These are phyloP conservation scores for Sorex maritimensis DNA, from an alignment of 2,797 vertebrate genomes.

Conservation along the genomic window DNA sequence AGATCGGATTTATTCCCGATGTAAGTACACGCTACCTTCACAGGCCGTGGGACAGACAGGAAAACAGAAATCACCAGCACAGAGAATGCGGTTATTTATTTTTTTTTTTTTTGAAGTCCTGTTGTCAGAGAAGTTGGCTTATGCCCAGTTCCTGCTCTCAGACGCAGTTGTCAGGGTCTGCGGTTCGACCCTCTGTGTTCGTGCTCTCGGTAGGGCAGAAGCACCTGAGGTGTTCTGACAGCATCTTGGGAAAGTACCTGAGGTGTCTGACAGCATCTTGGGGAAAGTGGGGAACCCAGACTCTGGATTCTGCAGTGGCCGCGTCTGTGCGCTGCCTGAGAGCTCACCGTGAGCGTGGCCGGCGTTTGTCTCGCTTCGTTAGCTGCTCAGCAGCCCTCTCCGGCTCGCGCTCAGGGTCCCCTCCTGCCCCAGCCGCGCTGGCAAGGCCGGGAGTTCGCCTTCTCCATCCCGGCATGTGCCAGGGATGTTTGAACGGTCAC, in stretches of 20 bases:
- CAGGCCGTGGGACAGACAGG: constrained; percentile 1
- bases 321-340: background rate
- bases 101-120: constrained; percentile 62
- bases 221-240: background rate
- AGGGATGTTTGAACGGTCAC: background rate
- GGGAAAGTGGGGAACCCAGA: background rate
- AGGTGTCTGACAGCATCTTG: constrained; percentile 19
- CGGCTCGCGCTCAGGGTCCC: constrained; percentile 14
- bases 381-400: constrained; percentile 12
- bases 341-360: background rate
- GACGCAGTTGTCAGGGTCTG: background rate
- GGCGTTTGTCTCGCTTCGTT: background rate
- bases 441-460: background rate
- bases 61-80: background rate
- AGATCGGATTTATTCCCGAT: constrained; percentile 99
- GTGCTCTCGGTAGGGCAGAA: background rate
- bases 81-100: background rate
- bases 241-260: constrained; percentile 35
- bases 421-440: background rate
- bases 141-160: background rate
- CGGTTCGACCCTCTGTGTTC: background rate
- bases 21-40: constrained; percentile 89
- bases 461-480: background rate
- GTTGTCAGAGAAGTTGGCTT: constrained; percentile 6
- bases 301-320: too few species aligned